phyloP scores from a whole-genome alignment of 2,888 invertebrate genomes.

The Subacronicta megacephala region DNA sequence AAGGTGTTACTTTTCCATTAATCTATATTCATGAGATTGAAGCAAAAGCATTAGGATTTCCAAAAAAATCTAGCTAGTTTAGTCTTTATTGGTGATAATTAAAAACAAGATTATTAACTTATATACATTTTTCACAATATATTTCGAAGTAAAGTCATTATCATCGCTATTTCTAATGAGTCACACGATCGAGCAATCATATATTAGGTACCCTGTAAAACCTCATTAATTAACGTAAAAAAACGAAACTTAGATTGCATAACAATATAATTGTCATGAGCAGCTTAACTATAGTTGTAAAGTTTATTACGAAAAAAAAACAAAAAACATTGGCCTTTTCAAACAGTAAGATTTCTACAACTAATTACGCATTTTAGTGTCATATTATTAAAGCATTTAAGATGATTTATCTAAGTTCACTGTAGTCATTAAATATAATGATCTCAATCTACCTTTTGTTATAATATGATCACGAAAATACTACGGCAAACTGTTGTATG shows the following conservation, averaged over 20 bases:
- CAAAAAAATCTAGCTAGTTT: too few relatives aligned
- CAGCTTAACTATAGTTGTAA: not conserved
- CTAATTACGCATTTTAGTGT: not conserved
- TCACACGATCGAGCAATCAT: not conserved
- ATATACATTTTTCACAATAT: not conserved
- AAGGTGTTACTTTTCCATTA: too few relatives aligned
- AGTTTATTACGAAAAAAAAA: not conserved
- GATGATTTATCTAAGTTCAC: not conserved
- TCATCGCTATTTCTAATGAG: not conserved
- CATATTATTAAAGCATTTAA: too few relatives aligned
- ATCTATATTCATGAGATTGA: too few relatives aligned
- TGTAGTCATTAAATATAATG: too few relatives aligned
- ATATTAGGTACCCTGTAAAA: not conserved
- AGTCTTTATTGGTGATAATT: too few relatives aligned
- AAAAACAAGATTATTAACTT: too few relatives aligned
- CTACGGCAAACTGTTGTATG: too few relatives aligned
- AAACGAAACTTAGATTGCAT: not conserved
- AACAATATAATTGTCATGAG: not conserved
- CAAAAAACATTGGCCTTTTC: not conserved
- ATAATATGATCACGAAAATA: too few relatives aligned
- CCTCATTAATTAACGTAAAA: not conserved
- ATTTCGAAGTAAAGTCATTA: not conserved
- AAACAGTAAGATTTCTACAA: not conserved
- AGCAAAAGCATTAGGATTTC: too few relatives aligned
- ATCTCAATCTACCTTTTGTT: too few relatives aligned